phyloP scores from a whole-genome alignment of 2,797 vertebrate species.

The Acropternis orthonyx region DNA sequence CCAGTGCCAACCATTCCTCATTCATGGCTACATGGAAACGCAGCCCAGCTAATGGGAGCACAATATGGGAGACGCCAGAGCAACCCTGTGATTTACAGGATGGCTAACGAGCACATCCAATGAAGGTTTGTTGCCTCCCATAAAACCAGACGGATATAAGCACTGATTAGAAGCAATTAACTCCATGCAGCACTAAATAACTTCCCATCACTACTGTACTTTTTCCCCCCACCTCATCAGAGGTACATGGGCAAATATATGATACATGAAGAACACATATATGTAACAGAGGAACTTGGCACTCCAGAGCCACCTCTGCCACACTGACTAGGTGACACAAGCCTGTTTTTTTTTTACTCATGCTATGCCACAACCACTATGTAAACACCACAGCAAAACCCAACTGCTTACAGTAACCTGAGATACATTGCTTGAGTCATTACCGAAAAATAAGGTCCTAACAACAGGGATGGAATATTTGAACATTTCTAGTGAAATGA shows the following conservation, averaged over 20 bases:
- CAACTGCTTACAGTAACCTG: background rate
- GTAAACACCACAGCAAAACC: background rate
- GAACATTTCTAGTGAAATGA: background rate
- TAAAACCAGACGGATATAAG: slow-evolving; percentile 92
- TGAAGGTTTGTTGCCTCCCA: slow-evolving; percentile 90
- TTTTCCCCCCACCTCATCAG: slow-evolving; percentile 88
- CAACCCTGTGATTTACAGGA: slow-evolving; percentile 80
- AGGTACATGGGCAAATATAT: slow-evolving; percentile 72
- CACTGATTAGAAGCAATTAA: slow-evolving; percentile 96
- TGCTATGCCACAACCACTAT: background rate
- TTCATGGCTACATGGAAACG: slow-evolving; percentile 24
- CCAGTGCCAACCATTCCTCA: background rate
- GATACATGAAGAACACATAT: slow-evolving; percentile 50
- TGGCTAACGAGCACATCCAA: slow-evolving; percentile 87
- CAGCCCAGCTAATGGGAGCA: slow-evolving; percentile 70
- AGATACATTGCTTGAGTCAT: background rate
- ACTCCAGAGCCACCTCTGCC: background rate
- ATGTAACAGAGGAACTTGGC: background rate
- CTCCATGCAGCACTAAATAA: slow-evolving; percentile 91
- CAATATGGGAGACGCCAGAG: slow-evolving; percentile 79
- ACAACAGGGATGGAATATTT: background rate
- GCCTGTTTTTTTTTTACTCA: background rate
- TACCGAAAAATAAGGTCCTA: background rate
- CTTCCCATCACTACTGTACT: slow-evolving; percentile 87
- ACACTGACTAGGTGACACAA: fast-evolving